Evolutionary conservation across 2,797 vertebrate genomes (phyloP).

Genomic region (Alouatta caraya): DNA sequence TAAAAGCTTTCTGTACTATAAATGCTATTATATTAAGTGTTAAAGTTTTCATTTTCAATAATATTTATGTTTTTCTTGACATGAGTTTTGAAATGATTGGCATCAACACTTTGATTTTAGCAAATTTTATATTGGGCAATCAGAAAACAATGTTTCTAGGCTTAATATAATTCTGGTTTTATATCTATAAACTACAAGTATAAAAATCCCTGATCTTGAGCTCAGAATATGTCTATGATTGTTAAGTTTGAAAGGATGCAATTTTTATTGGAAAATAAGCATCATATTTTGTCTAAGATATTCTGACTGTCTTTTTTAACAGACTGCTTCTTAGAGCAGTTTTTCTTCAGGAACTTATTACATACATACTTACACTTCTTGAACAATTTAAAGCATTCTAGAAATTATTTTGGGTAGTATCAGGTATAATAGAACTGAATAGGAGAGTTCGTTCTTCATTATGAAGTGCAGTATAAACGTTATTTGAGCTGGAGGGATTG

Average conservation of each 20-base stretch:
- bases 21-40: not conserved
- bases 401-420: not conserved
- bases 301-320: not conserved
- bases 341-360: not conserved
- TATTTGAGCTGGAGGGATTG: not conserved
- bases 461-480: not conserved
- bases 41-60: not conserved
- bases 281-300: not conserved
- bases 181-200: not conserved
- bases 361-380: not conserved
- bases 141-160: not conserved
- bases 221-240: not conserved
- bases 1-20: not conserved
- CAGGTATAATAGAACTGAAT: not conserved
- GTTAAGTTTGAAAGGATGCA: not conserved
- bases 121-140: not conserved
- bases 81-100: not conserved
- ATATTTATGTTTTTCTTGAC: not conserved
- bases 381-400: not conserved
- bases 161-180: not conserved
- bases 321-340: not conserved
- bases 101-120: not conserved
- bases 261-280: not conserved
- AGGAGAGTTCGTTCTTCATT: not conserved
- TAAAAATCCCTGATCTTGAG: not conserved